Evolutionary conservation across 1,140 invertebrate species (phyloP).

Genomic region (Trichonephila clavata): DNA sequence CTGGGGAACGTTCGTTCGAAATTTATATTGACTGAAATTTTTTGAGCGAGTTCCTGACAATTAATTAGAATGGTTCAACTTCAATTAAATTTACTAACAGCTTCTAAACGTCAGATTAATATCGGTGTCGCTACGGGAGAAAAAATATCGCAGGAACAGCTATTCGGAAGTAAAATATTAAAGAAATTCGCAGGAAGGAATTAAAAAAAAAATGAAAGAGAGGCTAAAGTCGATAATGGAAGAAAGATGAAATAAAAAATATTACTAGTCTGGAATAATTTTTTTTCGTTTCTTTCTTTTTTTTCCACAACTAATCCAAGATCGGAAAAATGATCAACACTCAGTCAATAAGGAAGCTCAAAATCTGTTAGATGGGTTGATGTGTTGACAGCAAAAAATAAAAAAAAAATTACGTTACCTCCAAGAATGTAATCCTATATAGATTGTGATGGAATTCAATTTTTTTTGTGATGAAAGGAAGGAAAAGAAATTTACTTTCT

Average conservation of each 20-base stretch:
- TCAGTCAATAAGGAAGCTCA: constrained; percentile 57
- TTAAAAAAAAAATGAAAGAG: neutral
- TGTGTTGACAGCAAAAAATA: constrained; percentile 3
- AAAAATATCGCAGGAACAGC: neutral
- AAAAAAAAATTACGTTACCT: constrained; percentile 14
- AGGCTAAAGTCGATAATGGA: constrained; percentile 56
- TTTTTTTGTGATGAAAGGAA: neutral
- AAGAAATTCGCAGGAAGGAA: neutral
- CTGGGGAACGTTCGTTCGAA: neutral
- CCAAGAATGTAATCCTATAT: constrained; percentile 50
- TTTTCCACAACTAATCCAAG: constrained; percentile 56
- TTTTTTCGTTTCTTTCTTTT: constrained; percentile 4
- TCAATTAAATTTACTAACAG: constrained; percentile 61
- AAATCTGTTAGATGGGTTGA: constrained; percentile 32
- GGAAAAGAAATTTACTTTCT: neutral
- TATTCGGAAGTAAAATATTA: constrained; percentile 40
- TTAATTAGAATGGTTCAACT: constrained; percentile 62
- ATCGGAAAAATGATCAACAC: constrained; percentile 69
- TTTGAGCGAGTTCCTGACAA: neutral
- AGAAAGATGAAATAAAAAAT: constrained; percentile 30
- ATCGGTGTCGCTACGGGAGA: neutral
- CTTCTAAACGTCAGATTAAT: constrained; percentile 58
- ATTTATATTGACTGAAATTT: constrained; percentile 31
- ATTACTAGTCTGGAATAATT: neutral
- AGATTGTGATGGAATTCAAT: constrained; percentile 53